A percentile compares a stretch with the other conserved stretches of the same genome.
Conservation (phyloP, 2,113 vertebrate species). For the Ptychochromis oligacanthus region DNA sequence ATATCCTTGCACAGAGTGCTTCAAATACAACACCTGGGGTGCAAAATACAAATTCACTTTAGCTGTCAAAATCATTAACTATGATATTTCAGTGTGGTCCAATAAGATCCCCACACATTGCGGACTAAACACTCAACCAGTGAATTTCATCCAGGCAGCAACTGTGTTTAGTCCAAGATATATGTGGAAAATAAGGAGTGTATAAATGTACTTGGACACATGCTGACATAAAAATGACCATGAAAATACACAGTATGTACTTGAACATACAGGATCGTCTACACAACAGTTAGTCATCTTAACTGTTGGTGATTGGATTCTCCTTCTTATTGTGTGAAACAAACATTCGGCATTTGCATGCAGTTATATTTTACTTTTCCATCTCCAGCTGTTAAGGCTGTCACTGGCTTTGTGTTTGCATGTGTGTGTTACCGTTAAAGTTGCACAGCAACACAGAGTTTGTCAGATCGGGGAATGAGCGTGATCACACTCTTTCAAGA, state of each 20-base stretch:
- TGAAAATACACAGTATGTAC: neutral
- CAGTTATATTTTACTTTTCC: neutral
- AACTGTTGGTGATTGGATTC: neutral
- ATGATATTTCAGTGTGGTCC: neutral
- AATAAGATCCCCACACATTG: neutral
- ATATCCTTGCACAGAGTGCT: neutral
- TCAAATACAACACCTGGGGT: neutral
- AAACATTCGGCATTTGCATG: neutral
- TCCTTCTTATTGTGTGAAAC: neutral
- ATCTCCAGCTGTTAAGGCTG: constrained; percentile 12
- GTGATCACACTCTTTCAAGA: constrained; percentile 39
- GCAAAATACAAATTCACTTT: neutral
- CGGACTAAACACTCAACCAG: neutral
- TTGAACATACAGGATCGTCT: neutral
- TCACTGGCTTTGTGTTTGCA: neutral
- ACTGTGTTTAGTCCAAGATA: neutral
- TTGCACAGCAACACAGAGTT: neutral
- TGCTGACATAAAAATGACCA: neutral
- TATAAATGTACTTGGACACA: neutral
- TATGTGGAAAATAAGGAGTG: neutral
- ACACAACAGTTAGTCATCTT: neutral
- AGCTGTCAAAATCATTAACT: neutral
- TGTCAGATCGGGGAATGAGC: constrained; percentile 32
- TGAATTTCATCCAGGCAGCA: neutral
- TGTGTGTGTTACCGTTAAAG: neutral